Evolutionary conservation across 2,113 vertebrate genomes (phyloP).

Genomic region (Erythrolamprus reginae): DNA sequence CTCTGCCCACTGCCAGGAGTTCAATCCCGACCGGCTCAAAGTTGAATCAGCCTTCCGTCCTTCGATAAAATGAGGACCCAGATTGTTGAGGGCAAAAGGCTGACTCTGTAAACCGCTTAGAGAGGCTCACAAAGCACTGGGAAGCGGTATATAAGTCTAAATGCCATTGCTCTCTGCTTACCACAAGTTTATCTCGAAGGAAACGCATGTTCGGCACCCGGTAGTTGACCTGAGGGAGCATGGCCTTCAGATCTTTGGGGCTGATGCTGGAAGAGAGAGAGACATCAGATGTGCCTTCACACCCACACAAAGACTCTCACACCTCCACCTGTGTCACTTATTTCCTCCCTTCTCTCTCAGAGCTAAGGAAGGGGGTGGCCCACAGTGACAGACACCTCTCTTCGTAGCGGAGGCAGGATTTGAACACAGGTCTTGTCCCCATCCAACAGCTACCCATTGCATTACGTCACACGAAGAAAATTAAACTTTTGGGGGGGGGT

Average conservation of each 20-base stretch:
- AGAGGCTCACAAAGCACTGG: no score
- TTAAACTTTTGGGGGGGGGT: background rate
- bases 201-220: slow-evolving; percentile 83
- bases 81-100: no score
- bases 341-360: background rate
- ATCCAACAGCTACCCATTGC: background rate
- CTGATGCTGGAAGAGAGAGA: slow-evolving; percentile 65
- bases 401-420: background rate
- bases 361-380: background rate
- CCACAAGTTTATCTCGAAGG: slow-evolving; percentile 81
- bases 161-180: slow-evolving; percentile 41
- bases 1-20: no score
- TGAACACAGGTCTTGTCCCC: background rate
- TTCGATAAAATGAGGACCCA: no score
- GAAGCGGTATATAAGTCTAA: no score
- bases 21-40: no score
- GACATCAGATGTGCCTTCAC: no score
- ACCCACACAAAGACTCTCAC: no score
- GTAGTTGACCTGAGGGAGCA: slow-evolving; percentile 83
- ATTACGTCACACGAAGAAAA: background rate
- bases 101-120: no score
- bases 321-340: background rate
- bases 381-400: background rate
- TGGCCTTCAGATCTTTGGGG: slow-evolving; percentile 80
- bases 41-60: no score